phyloP scores from a whole-genome alignment of 2,888 invertebrate genomes.

The Calliopum simillimum region DNA sequence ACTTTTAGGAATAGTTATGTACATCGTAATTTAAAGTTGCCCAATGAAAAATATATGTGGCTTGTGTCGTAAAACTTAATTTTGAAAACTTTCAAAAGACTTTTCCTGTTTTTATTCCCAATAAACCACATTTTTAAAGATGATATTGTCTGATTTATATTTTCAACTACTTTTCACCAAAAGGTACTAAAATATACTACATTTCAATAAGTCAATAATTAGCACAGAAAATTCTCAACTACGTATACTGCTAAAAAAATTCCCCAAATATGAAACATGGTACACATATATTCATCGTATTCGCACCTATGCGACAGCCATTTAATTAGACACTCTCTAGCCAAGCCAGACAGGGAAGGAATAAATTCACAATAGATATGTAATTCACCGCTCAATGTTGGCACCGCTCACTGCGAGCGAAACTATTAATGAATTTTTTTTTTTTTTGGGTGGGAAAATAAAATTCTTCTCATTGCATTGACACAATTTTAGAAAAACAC shows the following conservation, averaged over 20 bases:
- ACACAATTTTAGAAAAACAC: constrained; percentile 34
- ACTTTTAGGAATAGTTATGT: too few relatives aligned
- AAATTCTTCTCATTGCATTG: constrained; percentile 29
- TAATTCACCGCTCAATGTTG: constrained; percentile 22
- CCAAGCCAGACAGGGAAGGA: neutral
- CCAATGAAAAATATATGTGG: too few relatives aligned
- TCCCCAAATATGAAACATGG: constrained; percentile 8
- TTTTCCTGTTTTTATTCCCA: too few relatives aligned
- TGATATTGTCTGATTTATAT: too few relatives aligned
- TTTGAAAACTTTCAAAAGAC: too few relatives aligned
- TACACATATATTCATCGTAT: constrained; percentile 14
- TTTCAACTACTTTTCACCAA: too few relatives aligned
- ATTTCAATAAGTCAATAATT: too few relatives aligned
- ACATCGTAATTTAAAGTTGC: too few relatives aligned
- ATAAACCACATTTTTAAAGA: too few relatives aligned
- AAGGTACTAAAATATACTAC: too few relatives aligned
- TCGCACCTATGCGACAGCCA: constrained; percentile 15
- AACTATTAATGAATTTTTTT: constrained; percentile 26
- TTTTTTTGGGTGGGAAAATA: constrained; percentile 33
- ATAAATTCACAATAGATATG: constrained; percentile 20
- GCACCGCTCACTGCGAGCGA: constrained; percentile 3
- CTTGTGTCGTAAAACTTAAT: too few relatives aligned
- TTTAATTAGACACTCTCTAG: constrained; percentile 17
- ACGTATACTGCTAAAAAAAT: constrained; percentile 4
- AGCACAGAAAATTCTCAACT: neutral